Percentiles rank a stretch among this genome's conserved stretches.
Evolutionary conservation across 2,113 vertebrate species (phyloP).

Genomic region (Semnornis frantzii): DNA sequence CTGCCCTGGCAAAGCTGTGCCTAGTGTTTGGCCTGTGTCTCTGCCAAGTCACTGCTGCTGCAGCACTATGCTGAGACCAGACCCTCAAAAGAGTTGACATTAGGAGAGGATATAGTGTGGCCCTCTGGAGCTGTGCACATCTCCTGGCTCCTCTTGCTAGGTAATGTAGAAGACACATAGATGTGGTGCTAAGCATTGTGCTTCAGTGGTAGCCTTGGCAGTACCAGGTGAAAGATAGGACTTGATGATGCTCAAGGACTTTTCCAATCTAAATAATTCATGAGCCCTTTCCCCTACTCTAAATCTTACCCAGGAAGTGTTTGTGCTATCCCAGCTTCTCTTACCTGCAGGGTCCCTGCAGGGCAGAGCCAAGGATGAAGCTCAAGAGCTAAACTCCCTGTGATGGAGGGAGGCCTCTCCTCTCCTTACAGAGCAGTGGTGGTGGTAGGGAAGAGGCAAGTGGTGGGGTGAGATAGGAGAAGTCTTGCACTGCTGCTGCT

Average conservation of each 20-base stretch:
- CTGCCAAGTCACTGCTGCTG: not conserved
- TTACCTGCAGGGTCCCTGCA: not conserved
- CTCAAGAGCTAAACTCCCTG: not conserved
- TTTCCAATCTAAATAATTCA: not conserved
- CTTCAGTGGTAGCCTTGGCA: not conserved
- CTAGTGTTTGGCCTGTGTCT: rapidly evolving
- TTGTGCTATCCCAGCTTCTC: not conserved
- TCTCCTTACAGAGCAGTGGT: not conserved
- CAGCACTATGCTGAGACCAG: not conserved
- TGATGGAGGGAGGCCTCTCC: no score
- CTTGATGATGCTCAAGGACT: not conserved
- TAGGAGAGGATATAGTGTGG: rapidly evolving
- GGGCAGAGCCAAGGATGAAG: not conserved
- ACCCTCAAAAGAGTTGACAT: not conserved
- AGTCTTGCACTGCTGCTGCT: not conserved
- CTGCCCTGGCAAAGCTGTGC: not conserved
- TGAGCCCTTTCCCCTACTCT: not conserved
- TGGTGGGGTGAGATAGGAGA: not conserved
- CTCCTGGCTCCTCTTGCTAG: not conserved
- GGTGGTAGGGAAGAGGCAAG: not conserved
- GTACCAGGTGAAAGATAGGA: not conserved
- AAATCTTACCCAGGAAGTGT: not conserved
- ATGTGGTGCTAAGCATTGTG: not conserved
- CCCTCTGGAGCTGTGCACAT: rapidly evolving
- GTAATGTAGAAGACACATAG: not conserved